Conservation (phyloP, 2,113 vertebrate species). For the Prunella fulvescens region DNA sequence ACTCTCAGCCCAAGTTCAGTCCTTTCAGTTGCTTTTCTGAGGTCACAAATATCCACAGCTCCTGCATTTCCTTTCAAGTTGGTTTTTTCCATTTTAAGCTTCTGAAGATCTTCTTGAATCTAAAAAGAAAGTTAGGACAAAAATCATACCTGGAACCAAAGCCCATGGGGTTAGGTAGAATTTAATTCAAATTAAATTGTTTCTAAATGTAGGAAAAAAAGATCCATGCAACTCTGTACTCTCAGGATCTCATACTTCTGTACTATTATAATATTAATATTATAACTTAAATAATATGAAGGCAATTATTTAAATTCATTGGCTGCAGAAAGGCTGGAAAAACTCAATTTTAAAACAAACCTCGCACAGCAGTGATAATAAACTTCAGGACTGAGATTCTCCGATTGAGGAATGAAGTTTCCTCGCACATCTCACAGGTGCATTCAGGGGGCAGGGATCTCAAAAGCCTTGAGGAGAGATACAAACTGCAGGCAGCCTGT, state of each 20-base stretch:
- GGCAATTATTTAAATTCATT: rapidly evolving
- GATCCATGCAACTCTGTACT: rapidly evolving
- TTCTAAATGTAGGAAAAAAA: background rate
- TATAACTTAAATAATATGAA: background rate
- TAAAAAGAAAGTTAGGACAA: constrained; percentile 27
- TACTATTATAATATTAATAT: background rate
- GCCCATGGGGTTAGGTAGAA: rapidly evolving
- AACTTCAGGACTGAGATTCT: background rate
- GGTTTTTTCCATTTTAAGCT: constrained; percentile 68
- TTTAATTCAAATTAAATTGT: background rate
- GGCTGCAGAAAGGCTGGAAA: background rate
- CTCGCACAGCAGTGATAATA: background rate
- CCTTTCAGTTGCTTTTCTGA: constrained; percentile 69
- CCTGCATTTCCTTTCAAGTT: background rate
- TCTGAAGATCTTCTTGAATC: constrained; percentile 77
- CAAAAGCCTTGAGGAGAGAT: rapidly evolving
- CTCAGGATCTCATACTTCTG: background rate
- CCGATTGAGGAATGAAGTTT: background rate
- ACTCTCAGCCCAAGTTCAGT: constrained; percentile 75
- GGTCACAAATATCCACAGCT: constrained; percentile 54
- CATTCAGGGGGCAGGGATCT: background rate
- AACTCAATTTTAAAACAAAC: background rate
- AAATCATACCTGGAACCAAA: background rate
- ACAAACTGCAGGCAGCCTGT: background rate
- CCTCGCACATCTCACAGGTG: background rate